These are phyloP conservation scores for Chrysogorgia sp. DNA, from an alignment of 92 coral and sea anemone genomes.

Conservation along the genomic window DNA sequence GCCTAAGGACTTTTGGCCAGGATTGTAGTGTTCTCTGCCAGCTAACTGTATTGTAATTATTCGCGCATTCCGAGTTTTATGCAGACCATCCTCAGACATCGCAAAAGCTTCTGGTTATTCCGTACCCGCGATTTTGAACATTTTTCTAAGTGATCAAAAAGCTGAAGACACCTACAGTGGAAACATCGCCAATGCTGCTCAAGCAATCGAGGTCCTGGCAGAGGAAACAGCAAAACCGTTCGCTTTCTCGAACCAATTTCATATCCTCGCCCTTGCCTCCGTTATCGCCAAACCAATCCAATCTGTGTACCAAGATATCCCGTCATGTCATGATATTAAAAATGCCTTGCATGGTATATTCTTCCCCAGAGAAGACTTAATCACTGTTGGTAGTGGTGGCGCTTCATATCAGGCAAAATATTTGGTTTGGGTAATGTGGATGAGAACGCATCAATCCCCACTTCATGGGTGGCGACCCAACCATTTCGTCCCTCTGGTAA, in stretches of 20 bases:
- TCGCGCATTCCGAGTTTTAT: conserved; percentile 48
- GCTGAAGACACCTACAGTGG: too few species aligned
- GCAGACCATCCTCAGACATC: conserved; percentile 37
- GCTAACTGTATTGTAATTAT: conserved; percentile 46
- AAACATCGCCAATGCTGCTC: neutral
- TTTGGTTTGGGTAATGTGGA: conserved; percentile 37
- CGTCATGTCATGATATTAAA: neutral
- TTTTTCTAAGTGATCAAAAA: too few species aligned
- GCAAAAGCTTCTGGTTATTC: neutral
- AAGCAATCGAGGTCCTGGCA: conserved; percentile 44
- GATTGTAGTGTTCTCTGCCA: conserved; percentile 44
- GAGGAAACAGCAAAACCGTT: conserved; percentile 21
- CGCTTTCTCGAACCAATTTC: conserved; percentile 34
- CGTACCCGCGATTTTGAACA: neutral
- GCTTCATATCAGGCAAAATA: neutral
- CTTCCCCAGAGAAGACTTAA: conserved; percentile 4
- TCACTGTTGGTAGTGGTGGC: neutral
- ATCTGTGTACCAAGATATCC: conserved; percentile 37
- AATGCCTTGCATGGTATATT: conserved; percentile 11
- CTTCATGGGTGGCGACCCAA: conserved; percentile 43
- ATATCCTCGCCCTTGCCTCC: conserved; percentile 50
- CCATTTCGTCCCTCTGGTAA: conserved; percentile 34
- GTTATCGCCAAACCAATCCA: conserved; percentile 43
- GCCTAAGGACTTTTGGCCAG: too few species aligned
- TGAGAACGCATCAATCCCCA: too few species aligned